Evolutionary conservation across 1,140 invertebrate genomes (phyloP), one percentile per base, ranked within the genome.

Genomic region (Orius laevigatus): DNA sequence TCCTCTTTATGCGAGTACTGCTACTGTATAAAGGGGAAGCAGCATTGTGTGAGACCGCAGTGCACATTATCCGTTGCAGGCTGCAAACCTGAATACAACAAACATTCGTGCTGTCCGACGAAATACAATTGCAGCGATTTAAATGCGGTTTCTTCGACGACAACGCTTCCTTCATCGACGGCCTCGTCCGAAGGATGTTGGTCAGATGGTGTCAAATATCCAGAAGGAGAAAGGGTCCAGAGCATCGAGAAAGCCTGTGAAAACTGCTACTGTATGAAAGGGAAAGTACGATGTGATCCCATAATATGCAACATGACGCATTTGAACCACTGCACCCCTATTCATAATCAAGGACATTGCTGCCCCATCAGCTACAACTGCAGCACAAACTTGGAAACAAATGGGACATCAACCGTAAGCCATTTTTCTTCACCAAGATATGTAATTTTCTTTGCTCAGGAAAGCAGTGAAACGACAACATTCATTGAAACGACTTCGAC

Each of bases 321-420:
- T 46, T 38, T 52, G n/a, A 70, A 76, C 53, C 81, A 79, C 34
- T 90, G 85, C 60, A 70, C 65, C 46, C 84, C 85, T 1, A 73
- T 88, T 20, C 71, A 84, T 19, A 73, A 74, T 34, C 66, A 72
- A 46, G 84, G 82, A 16, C 76, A 86, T 58, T 89, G 84, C 61
- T 89, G 85, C 61, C 82, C 85, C 15, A 77, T 79, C 35, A 82
- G 81, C 56, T 89, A 88, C 58, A 77, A 83, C 55, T 87, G 84
- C 57, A 75, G 76, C 73, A 68, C 9, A 48, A 53, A 31, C 39
- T 5, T 32, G 20, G 33, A 39, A 4, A 39, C 36, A 25, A 25
- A 25, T 25, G 8, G 3, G 25, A 25, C 25, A n/a, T n/a, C n/a
- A n/a, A n/a, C n/a, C n/a, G n/a, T n/a, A n/a, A n/a, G n/a, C n/a